These are phyloP conservation scores for Sinotaia quadrata DNA, from an alignment of 2,888 invertebrate species.

Conservation along the genomic window DNA sequence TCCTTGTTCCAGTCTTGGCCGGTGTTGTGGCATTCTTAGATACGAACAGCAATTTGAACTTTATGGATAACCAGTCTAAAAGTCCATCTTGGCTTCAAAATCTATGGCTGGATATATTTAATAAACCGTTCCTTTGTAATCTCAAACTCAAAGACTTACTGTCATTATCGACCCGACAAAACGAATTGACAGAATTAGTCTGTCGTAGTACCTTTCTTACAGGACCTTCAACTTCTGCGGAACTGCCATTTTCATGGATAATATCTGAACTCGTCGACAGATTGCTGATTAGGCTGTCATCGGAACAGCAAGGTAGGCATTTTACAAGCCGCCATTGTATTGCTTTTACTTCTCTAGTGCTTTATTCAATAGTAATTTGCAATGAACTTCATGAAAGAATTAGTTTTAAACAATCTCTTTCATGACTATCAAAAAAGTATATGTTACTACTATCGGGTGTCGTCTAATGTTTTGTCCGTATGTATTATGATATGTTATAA, in stretches of 20 bases:
- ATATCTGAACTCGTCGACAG: not conserved
- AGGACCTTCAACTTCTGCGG: not conserved
- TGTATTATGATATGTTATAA: too few species aligned
- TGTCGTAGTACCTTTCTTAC: constrained; percentile 1
- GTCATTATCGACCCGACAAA: not conserved
- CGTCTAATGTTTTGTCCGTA: too few species aligned
- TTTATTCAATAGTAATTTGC: not conserved
- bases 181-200: constrained; percentile 1
- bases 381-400: too few species aligned
- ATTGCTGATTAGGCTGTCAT: not conserved
- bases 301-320: too few species aligned
- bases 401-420: too few species aligned
- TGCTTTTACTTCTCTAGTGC: not conserved
- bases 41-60: constrained; percentile 61
- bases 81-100: not conserved
- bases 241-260: constrained; percentile 13
- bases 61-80: constrained; percentile 38
- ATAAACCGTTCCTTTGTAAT: not conserved
- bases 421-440: too few species aligned
- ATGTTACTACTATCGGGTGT: too few species aligned
- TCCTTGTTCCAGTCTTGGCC: constrained; percentile 60
- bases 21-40: constrained; percentile 62
- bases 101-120: constrained; percentile 5
- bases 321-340: too few species aligned
- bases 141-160: not conserved